Conservation (phyloP, 2,888 invertebrate species). For the Eilema depressum region DNA sequence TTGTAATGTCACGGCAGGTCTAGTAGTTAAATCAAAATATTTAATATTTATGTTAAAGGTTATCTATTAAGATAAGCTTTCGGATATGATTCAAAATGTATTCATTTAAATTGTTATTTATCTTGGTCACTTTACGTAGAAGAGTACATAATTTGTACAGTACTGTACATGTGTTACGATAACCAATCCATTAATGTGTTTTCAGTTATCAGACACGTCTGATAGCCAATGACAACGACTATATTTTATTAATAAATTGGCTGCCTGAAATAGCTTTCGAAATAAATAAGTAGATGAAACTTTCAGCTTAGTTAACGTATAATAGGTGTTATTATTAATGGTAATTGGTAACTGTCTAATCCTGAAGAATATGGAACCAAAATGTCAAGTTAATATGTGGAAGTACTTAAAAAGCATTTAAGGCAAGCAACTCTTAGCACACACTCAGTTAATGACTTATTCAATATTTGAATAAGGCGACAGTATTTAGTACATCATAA, state of each 20-base stretch:
- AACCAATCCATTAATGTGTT: constrained; percentile 13
- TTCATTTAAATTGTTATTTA: not conserved
- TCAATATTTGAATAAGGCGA: not conserved
- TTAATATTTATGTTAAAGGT: not conserved
- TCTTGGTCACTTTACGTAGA: not conserved
- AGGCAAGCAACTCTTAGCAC: not conserved
- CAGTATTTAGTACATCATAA: not conserved
- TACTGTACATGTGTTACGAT: constrained; percentile 16
- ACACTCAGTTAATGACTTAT: not conserved
- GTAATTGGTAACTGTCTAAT: not conserved
- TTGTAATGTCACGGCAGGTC: not conserved
- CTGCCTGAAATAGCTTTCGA: not conserved
- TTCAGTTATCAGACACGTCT: constrained; percentile 19
- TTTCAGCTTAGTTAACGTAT: no score
- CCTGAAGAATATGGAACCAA: not conserved
- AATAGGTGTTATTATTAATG: not conserved
- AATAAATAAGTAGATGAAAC: not conserved
- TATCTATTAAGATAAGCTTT: not conserved
- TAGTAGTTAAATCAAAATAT: not conserved
- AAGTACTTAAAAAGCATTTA: not conserved
- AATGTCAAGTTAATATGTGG: not conserved
- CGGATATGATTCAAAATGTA: not conserved
- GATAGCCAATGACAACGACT: constrained; percentile 7
- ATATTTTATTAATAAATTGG: not conserved
- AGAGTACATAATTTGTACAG: constrained; percentile 1